Evolutionary conservation across 2,888 invertebrate genomes (phyloP), one percentile per base, ranked within the genome.

Genomic region (Lasioglossum zephyrum): DNA sequence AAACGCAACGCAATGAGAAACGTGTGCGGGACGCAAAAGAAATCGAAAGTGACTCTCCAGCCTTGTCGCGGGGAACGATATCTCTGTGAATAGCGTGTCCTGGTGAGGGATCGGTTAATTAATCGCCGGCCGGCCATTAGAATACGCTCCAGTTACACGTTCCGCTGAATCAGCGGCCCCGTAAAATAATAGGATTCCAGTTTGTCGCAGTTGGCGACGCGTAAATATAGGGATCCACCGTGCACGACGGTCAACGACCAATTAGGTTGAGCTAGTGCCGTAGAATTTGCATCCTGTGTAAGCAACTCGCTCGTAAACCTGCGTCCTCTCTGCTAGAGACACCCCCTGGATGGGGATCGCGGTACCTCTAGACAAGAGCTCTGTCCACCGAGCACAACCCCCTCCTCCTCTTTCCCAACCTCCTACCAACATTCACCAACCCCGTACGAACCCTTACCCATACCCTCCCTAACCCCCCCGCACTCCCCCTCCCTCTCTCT

Each of bases 191-290:
- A 86, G 86, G 83, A 84, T 84, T 79, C 84, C 84, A 75, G 86
- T 84, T 86, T 86, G 87, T 83, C 87, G 83, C 87, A 87, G 87
- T 87, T 86, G 84, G 87, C 87, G 84, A 87, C 83, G 84, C 86
- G 86, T 84, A 86, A 86, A 87, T 86, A 84, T 84, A 86, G 87
- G 86, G 86, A 87, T 87, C 80, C 79, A 36, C 66, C 75, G 77
- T 77, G 79, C 77, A 81, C 81, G 84, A 87, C 87, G 87, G 87
- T 87, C 87, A 87, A 87, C 87, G 87, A 87, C 87, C 87, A 87
- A 87, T 87, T 87, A 87, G 87, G 77, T 86, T 81, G 87, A 87
- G 86, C 87, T 86, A 87, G 57, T 86, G 84, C 84, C 86, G 79
- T 79, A 74, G 86, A 86, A 86, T 87, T 87, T 87, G 86, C 86